Base-by-base conservation (phyloP, 1,140 invertebrate species). In the Nephotettix cincticeps region DNA sequence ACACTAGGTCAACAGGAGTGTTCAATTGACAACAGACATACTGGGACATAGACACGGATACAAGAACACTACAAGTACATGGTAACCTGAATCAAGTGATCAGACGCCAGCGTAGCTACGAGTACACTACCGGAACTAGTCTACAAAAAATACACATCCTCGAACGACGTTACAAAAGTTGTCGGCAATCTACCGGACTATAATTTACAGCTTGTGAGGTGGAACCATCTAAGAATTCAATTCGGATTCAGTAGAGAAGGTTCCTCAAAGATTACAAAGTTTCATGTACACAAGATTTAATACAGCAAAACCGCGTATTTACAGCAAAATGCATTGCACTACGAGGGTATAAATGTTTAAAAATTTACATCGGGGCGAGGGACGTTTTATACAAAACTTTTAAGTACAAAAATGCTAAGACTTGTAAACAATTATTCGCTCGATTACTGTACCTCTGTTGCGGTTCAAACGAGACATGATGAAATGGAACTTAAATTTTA, bases 301-400 rank as follows among this genome's bases (percentile, higher is more conserved):
- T 61, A 61, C 56, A 61, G 25, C 14, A 51, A 27, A 27, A 23
- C 13, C 23, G 56, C 56, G 13, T 61, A 61, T 61, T 61, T 61
- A 61, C 56, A 61, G 56, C 56, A 25, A 61, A 54, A 61, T 61
- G 56, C 28, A 61, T 61, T 61, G 56, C 56, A 61, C 56, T 61
- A 28, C 21, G 32, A 14, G 32, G 32, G 32, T 36, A n/a, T n/a
- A n/a, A n/a, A n/a, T n/a, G n/a, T n/a, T n/a, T n/a, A n/a, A n/a
- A n/a, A n/a, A n/a, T n/a, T n/a, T 36, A 36, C 32, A 36, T 6
- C 32, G 32, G 32, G 32, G 4, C 32, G 14, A 4, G 14, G 14
- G 14, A 36, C 14, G 32, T 36, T 36, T 36, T 36, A 36, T 36
- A 36, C 32, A 36, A 36, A 36, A 36, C 32, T 36, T 36, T n/a